A percentile compares a stretch with the other conserved stretches of the same genome.
Conservation (phyloP, 2,797 vertebrate genomes). For the Clarias platycephalus region DNA sequence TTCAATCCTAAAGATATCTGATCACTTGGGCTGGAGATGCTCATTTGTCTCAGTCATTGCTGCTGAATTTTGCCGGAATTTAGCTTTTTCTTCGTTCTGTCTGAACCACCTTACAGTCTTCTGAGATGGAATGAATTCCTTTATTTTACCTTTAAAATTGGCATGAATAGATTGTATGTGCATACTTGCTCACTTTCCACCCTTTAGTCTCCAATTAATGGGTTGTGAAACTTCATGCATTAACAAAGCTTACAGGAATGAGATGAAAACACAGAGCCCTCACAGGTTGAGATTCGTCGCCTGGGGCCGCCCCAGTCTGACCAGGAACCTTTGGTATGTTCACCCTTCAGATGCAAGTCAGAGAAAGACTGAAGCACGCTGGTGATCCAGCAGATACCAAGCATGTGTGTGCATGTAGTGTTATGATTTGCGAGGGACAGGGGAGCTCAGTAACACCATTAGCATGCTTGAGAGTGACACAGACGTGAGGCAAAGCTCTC, state of each 20-base stretch:
- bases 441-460: constrained; percentile 9
- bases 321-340: neutral
- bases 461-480: neutral
- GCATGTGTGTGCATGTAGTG: constrained; percentile 12
- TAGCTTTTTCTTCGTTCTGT: neutral
- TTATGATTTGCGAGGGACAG: neutral
- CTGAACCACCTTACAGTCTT: neutral
- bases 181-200: neutral
- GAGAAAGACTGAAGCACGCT: neutral
- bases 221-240: neutral
- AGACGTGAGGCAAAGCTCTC: constrained; percentile 7
- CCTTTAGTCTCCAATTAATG: neutral
- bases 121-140: neutral
- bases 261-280: neutral
- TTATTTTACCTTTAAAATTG: neutral
- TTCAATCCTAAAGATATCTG: neutral
- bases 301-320: neutral
- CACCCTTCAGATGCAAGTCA: neutral
- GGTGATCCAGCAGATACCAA: neutral
- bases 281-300: neutral
- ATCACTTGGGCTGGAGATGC: neutral
- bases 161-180: too few species aligned
- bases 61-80: neutral
- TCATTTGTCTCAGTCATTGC: neutral
- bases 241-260: neutral